Evolutionary conservation across 2,888 invertebrate species (phyloP), one percentile per base, ranked within the genome.

Genomic region (Isoperla grammatica): DNA sequence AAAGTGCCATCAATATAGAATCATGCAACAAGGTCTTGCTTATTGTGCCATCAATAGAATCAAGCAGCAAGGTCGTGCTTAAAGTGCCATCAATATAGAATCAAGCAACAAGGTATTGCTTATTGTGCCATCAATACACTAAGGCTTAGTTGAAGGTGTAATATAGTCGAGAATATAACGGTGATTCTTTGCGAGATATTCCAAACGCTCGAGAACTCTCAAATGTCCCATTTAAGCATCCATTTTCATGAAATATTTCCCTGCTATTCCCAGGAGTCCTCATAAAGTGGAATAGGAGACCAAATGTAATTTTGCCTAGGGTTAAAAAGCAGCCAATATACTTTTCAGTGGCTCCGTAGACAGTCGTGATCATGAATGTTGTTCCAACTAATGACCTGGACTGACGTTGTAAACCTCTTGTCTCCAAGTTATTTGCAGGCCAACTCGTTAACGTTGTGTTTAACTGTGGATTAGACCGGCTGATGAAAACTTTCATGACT

Each of bases 161-260:
- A n/a, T n/a, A n/a, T n/a, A 29, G 29, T 29, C 29, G 29, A 29
- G 5, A 29, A 29, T 29, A 29, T 29, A 4, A 6, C 29, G 4
- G 8, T 29, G 29, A 29, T 29, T 8, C 29, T 4, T 29, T 29
- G 29, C 29, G 29, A 6, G 8, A 29, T 4, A 29, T 29, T 29
- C 29, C 29, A 29, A 29, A 29, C 29, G 4, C 29, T 46, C 49
- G 29, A 12, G 22, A 50, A 35, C 29, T 35, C 49, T 50, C 22
- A 50, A 50, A 50, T 50, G 29, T 50, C 23, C 49, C 23, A 50
- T 19, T 22, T 48, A 20, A 20, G 22, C 48, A 48, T 48, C 22
- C 48, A 48, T 29, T 50, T 50, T 50, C 49, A 50, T 50, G 49
- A 50, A 35, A 50, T 50, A 50, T 50, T 50, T 29, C 29, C 22